Percentiles rank a stretch among this genome's conserved stretches.
Evolutionary conservation across 2,113 vertebrate genomes (phyloP).

Genomic region (Atherinomorus stipes): DNA sequence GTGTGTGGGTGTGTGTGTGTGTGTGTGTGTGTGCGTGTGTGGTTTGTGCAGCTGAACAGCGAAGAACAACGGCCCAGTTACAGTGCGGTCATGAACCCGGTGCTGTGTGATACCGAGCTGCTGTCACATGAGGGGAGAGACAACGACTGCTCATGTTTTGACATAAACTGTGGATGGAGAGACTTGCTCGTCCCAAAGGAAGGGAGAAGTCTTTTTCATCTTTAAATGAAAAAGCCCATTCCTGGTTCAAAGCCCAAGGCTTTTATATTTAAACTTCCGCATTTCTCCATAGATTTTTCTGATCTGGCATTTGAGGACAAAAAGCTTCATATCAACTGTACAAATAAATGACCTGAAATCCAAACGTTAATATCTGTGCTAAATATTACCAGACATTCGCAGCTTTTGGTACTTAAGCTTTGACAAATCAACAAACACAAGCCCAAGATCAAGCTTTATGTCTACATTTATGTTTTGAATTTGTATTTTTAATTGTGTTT

Average conservation of each 20-base stretch:
- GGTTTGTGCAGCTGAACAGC: slow-evolving; percentile 1
- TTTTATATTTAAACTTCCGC: neutral
- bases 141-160: slow-evolving; percentile 16
- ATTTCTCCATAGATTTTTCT: neutral
- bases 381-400: neutral
- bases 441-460: too few relatives aligned
- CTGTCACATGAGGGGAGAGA: slow-evolving; percentile 45
- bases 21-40: neutral
- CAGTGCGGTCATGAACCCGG: slow-evolving; percentile 37
- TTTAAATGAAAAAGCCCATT: slow-evolving; percentile 17
- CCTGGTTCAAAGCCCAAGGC: neutral
- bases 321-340: neutral
- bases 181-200: slow-evolving; percentile 4
- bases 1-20: neutral
- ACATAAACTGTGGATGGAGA: slow-evolving; percentile 40
- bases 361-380: neutral
- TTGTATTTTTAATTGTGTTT: too few relatives aligned
- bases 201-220: neutral
- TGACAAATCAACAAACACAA: too few relatives aligned
- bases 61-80: slow-evolving; percentile 23
- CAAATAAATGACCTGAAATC: neutral
- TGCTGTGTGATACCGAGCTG: slow-evolving; percentile 50
- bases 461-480: neutral
- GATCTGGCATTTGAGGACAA: neutral
- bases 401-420: neutral